A percentile compares a stretch with the other conserved stretches of the same genome.
These are phyloP conservation scores for Euphonia xanthogaster DNA, from an alignment of 2,797 vertebrate genomes.

Conservation along the genomic window DNA sequence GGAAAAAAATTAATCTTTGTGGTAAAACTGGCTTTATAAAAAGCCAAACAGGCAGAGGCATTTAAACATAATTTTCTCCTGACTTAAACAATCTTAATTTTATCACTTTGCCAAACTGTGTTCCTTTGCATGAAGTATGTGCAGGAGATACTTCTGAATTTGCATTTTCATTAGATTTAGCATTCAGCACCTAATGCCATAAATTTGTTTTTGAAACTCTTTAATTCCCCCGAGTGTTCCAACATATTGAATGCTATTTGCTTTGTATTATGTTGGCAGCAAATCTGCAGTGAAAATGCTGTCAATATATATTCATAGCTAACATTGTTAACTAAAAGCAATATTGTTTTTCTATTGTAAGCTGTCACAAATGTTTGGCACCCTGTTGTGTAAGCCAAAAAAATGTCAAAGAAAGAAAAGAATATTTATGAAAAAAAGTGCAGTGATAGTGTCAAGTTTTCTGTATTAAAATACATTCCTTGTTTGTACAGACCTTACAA, in stretches of 20 bases:
- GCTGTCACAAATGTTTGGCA: conserved; percentile 80
- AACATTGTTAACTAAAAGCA: conserved; percentile 87
- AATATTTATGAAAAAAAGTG: conserved; percentile 55
- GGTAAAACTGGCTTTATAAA: conserved; percentile 22
- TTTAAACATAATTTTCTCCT: conserved; percentile 47
- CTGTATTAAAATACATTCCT: conserved; percentile 43
- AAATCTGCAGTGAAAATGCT: conserved; percentile 78
- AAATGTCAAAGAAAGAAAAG: conserved; percentile 69
- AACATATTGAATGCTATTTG: conserved; percentile 79
- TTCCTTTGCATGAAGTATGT: conserved; percentile 57
- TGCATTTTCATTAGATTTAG: conserved; percentile 83
- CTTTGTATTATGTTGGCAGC: conserved; percentile 81
- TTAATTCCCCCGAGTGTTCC: conserved; percentile 75
- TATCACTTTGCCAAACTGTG: conserved; percentile 63
- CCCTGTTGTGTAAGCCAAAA: conserved; percentile 74
- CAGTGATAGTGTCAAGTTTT: conserved; percentile 64
- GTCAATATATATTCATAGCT: conserved; percentile 83
- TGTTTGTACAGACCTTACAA: conserved; percentile 30
- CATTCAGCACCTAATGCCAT: conserved; percentile 79
- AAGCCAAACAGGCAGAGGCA: conserved; percentile 8
- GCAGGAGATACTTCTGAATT: conserved; percentile 64
- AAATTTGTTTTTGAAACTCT: conserved; percentile 80
- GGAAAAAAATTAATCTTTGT: conserved; percentile 12
- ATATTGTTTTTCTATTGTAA: conserved; percentile 83
- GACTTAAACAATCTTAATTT: conserved; percentile 70